Conservation (phyloP, 2,888 invertebrate species). For the Galerucella calmariensis region DNA sequence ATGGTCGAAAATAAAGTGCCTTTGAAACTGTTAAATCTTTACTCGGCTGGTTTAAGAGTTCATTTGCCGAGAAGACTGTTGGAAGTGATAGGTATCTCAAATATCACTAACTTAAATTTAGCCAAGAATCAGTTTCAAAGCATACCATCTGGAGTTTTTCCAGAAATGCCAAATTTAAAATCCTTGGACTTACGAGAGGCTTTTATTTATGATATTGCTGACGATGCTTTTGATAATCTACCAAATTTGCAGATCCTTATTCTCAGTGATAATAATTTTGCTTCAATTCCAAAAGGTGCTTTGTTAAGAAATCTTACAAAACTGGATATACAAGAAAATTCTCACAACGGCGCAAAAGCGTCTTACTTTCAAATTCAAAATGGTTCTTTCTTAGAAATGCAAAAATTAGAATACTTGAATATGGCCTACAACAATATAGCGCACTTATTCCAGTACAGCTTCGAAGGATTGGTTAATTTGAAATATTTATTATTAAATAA, state of each 20-base stretch:
- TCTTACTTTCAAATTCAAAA: constrained; percentile 68
- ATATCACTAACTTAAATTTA: constrained; percentile 66
- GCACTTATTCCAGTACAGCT: constrained; percentile 67
- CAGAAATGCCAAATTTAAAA: constrained; percentile 68
- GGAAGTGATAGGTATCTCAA: constrained; percentile 67
- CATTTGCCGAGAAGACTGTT: constrained; percentile 66
- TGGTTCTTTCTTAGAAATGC: constrained; percentile 67
- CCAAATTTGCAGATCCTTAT: constrained; percentile 68
- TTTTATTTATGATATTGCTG: constrained; percentile 65
- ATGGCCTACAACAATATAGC: constrained; percentile 69
- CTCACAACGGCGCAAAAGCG: constrained; percentile 61
- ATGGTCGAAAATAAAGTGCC: constrained; percentile 63
- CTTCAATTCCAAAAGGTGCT: constrained; percentile 67
- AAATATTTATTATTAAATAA: constrained; percentile 68
- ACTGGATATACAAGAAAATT: constrained; percentile 69
- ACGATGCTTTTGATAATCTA: constrained; percentile 67
- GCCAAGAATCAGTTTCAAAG: constrained; percentile 70
- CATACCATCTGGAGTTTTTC: constrained; percentile 67
- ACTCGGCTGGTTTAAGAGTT: constrained; percentile 69
- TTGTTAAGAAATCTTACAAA: constrained; percentile 65
- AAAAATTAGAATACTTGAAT: constrained; percentile 66
- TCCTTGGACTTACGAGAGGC: constrained; percentile 70
- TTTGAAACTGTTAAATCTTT: constrained; percentile 66
- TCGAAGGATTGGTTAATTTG: constrained; percentile 67
- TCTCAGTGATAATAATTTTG: constrained; percentile 68